Conservation (phyloP, 2,797 vertebrate genomes). For the Chromis chromis region DNA sequence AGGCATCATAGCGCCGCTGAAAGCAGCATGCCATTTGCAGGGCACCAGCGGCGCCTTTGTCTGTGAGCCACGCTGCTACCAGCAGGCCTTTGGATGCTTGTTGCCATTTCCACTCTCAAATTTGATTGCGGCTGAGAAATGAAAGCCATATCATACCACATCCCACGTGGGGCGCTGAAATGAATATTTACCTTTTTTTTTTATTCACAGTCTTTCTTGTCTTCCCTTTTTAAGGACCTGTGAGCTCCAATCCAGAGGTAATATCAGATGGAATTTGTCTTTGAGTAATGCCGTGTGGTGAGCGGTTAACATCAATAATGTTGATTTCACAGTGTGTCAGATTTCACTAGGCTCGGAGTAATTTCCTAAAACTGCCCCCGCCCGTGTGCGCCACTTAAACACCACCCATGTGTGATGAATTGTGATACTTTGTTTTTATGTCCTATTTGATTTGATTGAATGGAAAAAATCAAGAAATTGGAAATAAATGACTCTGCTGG, state of each 20-base stretch:
- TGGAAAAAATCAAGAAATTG: constrained; percentile 16
- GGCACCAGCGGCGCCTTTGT: constrained; percentile 65
- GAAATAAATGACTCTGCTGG: constrained; percentile 18
- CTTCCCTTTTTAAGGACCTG: constrained; percentile 41
- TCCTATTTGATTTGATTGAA: constrained; percentile 29
- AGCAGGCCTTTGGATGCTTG: constrained; percentile 72
- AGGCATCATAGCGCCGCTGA: constrained; percentile 48
- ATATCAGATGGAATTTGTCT: constrained; percentile 51
- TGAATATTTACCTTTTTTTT: constrained; percentile 52
- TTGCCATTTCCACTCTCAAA: constrained; percentile 71
- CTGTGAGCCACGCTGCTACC: constrained; percentile 69
- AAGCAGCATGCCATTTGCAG: constrained; percentile 53
- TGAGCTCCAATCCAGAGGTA: constrained; percentile 40
- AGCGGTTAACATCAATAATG: constrained; percentile 44
- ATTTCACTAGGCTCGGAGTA: constrained; percentile 28
- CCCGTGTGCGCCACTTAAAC: constrained; percentile 10
- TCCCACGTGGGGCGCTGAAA: constrained; percentile 75
- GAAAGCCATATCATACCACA: constrained; percentile 72
- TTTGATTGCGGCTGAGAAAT: constrained; percentile 76
- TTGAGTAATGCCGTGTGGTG: constrained; percentile 42
- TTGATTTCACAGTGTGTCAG: constrained; percentile 51
- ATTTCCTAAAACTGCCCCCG: constrained; percentile 39
- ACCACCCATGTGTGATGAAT: constrained; percentile 10
- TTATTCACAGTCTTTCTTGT: constrained; percentile 45
- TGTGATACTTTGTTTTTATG: constrained; percentile 10